A percentile compares a stretch with the other conserved stretches of the same genome.
These are phyloP conservation scores for Pelobates fuscus DNA, from an alignment of 2,113 vertebrate species.

Conservation along the genomic window DNA sequence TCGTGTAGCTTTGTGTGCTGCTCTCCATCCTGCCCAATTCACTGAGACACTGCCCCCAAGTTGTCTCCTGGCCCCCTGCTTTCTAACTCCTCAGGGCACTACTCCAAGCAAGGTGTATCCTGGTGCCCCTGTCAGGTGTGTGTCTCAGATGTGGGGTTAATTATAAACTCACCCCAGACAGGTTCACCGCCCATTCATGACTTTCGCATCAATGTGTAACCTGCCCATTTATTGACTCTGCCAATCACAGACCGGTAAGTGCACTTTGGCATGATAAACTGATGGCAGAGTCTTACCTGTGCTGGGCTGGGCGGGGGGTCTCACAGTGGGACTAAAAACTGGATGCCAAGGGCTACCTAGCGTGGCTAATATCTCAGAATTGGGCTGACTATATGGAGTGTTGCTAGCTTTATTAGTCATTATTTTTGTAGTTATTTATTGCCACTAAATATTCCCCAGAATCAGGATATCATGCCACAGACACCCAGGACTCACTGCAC, in stretches of 20 bases:
- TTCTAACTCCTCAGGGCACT: neutral
- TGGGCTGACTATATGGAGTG: too few relatives aligned
- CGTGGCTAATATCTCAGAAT: too few relatives aligned
- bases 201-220: slow-evolving; percentile 47
- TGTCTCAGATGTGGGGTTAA: slow-evolving; percentile 23
- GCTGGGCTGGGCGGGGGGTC: neutral
- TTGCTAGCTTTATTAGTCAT: too few relatives aligned
- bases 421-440: too few relatives aligned
- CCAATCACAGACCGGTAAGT: slow-evolving; percentile 17
- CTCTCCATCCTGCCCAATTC: slow-evolving; percentile 41
- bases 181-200: slow-evolving; percentile 17
- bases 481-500: too few relatives aligned
- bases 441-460: too few relatives aligned
- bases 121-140: slow-evolving; percentile 39
- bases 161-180: slow-evolving; percentile 38
- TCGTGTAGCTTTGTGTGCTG: slow-evolving; percentile 29
- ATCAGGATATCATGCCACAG: too few relatives aligned
- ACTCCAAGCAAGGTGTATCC: slow-evolving; percentile 4
- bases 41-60: neutral
- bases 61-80: slow-evolving; percentile 25
- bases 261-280: slow-evolving; percentile 2
- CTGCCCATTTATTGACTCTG: slow-evolving; percentile 31
- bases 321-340: neutral
- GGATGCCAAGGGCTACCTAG: neutral
- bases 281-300: neutral